A percentile compares a stretch with the other conserved stretches of the same genome.
Evolutionary conservation across 2,888 invertebrate species (phyloP).

Genomic region (Lithophane leautieri): DNA sequence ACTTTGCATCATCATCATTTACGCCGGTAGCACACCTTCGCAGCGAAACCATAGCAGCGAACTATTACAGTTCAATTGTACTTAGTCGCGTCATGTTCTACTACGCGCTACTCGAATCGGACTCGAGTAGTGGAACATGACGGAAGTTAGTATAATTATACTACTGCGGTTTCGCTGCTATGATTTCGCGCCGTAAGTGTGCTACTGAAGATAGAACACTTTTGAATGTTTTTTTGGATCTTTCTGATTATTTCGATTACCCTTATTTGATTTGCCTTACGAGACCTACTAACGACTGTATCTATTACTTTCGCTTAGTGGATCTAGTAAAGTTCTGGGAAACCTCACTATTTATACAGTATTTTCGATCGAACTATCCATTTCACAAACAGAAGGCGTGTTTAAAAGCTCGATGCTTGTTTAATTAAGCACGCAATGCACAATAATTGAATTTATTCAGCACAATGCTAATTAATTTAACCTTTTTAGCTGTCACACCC

Average conservation of each 20-base stretch:
- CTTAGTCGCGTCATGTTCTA: too few species aligned
- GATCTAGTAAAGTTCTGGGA: neutral
- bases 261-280: neutral
- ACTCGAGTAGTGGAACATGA: too few species aligned
- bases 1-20: neutral
- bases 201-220: neutral
- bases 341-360: neutral
- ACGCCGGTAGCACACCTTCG: too few species aligned
- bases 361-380: neutral
- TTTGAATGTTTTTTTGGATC: neutral
- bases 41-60: too few species aligned
- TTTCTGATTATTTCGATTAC: neutral
- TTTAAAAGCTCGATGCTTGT: conserved; percentile 4
- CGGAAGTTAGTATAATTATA: too few species aligned
- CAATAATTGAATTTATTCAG: conserved; percentile 8
- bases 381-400: conserved; percentile 22
- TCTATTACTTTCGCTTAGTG: neutral
- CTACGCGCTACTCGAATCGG: too few species aligned
- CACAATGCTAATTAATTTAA: conserved; percentile 7
- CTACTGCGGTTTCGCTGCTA: too few species aligned
- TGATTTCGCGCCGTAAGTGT: too few species aligned
- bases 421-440: conserved; percentile 13
- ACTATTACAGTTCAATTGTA: too few species aligned
- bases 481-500: neutral
- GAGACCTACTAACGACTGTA: too few species aligned